These are phyloP conservation scores for Microcebus tavaratra DNA, from an alignment of 2,113 vertebrate species.

Conservation along the genomic window DNA sequence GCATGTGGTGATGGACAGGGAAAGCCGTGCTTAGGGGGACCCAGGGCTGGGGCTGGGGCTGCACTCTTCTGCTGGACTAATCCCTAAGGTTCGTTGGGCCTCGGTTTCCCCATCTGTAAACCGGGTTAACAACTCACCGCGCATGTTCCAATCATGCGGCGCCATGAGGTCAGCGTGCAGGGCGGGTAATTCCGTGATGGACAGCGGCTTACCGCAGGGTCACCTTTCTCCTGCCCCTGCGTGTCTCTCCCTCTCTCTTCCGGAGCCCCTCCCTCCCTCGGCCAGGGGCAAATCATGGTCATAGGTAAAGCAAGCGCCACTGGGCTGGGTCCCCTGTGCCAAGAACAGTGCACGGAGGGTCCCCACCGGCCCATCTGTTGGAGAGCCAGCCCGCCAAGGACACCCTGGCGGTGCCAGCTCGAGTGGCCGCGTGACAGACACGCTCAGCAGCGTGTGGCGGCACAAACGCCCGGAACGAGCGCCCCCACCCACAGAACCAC, in stretches of 20 bases:
- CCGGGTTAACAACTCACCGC: neutral
- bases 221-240: too few relatives aligned
- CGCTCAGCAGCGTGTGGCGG: fast-evolving
- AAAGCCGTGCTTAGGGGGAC: neutral
- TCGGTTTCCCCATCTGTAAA: neutral
- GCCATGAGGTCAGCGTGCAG: neutral
- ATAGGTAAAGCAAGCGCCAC: neutral
- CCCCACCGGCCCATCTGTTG: fast-evolving
- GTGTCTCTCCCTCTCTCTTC: neutral
- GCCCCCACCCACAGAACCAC: neutral
- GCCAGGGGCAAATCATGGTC: too few relatives aligned
- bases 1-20: too few relatives aligned
- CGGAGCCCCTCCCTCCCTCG: neutral
- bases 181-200: neutral
- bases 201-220: neutral
- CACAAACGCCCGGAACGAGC: neutral
- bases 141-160: neutral
- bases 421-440: neutral
- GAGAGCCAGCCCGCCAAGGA: neutral
- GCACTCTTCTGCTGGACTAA: neutral
- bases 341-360: neutral
- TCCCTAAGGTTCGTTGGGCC: neutral
- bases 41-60: neutral
- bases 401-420: fast-evolving
- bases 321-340: neutral